These are phyloP conservation scores for Pleuronectes platessa DNA, from an alignment of 2,113 vertebrate species.

Conservation along the genomic window DNA sequence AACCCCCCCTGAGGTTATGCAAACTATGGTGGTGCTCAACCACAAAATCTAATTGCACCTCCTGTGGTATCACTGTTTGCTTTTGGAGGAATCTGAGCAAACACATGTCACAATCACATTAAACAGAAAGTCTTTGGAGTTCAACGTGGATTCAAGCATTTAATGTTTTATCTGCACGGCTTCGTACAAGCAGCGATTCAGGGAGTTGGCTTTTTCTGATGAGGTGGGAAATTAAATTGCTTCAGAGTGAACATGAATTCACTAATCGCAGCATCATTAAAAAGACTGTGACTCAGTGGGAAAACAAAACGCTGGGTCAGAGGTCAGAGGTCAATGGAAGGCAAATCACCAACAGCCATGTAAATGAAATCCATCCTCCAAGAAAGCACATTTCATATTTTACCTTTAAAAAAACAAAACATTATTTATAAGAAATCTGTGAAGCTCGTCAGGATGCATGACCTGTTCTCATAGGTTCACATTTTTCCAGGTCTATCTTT, in stretches of 20 bases:
- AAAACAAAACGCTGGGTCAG: constrained; percentile 22
- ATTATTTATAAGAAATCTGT: too few relatives aligned
- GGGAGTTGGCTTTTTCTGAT: neutral
- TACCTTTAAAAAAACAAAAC: too few relatives aligned
- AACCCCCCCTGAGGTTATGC: constrained; percentile 25
- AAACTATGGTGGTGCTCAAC: constrained; percentile 43
- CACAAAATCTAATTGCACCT: constrained; percentile 58
- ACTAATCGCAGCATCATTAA: constrained; percentile 34
- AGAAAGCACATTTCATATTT: neutral
- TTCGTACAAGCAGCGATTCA: neutral
- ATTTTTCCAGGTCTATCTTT: neutral
- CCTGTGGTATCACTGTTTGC: constrained; percentile 50
- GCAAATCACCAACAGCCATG: neutral
- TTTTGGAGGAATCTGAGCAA: constrained; percentile 28
- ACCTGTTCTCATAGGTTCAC: neutral
- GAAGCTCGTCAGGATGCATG: too few relatives aligned
- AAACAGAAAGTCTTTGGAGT: constrained; percentile 24
- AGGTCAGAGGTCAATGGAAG: constrained; percentile 18
- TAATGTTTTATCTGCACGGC: constrained; percentile 1
- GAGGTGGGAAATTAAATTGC: too few relatives aligned
- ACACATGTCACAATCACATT: constrained; percentile 28
- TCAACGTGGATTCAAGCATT: constrained; percentile 17
- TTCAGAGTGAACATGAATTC: neutral
- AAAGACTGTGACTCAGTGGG: neutral
- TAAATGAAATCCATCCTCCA: too few relatives aligned